These are phyloP conservation scores for Prunella himalayana DNA, from an alignment of 2,113 vertebrate species.

Conservation along the genomic window DNA sequence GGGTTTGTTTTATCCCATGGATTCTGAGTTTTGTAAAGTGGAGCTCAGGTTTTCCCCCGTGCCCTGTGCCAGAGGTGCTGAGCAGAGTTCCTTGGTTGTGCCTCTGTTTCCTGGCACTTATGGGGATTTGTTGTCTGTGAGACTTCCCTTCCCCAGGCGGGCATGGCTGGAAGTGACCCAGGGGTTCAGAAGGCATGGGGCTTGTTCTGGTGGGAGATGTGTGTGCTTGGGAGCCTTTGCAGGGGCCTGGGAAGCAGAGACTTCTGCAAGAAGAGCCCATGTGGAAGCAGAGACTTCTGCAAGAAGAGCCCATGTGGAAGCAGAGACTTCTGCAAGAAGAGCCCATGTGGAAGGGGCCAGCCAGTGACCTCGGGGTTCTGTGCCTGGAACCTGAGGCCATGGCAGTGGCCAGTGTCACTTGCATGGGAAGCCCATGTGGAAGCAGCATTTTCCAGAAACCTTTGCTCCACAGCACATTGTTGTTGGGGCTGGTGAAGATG, in stretches of 20 bases:
- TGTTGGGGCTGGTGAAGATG: background rate
- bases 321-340: background rate
- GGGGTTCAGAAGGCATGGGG: background rate
- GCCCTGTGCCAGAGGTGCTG: background rate
- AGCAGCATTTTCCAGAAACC: background rate
- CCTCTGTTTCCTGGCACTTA: background rate
- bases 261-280: background rate
- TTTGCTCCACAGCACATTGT: background rate
- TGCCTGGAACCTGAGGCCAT: background rate
- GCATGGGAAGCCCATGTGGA: background rate
- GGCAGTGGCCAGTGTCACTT: background rate
- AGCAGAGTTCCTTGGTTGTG: too few relatives aligned
- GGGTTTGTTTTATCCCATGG: background rate
- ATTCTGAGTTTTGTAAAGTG: background rate
- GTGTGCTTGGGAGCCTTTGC: background rate
- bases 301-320: background rate
- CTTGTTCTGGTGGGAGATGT: background rate
- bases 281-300: background rate
- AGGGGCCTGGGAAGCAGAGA: background rate
- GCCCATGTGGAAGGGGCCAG: background rate
- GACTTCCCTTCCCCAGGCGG: background rate
- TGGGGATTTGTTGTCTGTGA: background rate
- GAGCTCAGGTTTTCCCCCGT: background rate
- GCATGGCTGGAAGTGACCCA: fast-evolving
- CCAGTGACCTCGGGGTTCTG: fast-evolving